These are phyloP conservation scores for Achroia grisella DNA, from an alignment of 1,140 invertebrate genomes.

Conservation along the genomic window DNA sequence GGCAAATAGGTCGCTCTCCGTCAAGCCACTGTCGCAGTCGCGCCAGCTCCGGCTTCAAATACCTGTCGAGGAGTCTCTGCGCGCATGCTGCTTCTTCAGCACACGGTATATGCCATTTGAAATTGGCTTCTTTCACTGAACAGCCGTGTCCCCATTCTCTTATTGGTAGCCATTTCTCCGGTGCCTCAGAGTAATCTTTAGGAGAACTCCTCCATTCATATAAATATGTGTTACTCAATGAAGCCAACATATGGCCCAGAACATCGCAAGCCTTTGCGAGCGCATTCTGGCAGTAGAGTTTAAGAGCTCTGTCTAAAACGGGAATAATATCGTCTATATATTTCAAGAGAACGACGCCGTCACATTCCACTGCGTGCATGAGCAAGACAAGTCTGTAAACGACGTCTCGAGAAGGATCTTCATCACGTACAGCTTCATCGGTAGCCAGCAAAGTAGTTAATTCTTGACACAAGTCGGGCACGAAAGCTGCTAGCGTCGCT, in stretches of 20 bases:
- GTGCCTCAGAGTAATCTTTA: slow-evolving; percentile 77
- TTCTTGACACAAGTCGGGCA: slow-evolving; percentile 81
- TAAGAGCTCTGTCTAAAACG: slow-evolving; percentile 78
- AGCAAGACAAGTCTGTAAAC: slow-evolving; percentile 86
- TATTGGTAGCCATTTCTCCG: slow-evolving; percentile 84
- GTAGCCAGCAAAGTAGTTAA: slow-evolving; percentile 66
- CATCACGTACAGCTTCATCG: slow-evolving; percentile 76
- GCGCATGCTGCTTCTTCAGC: slow-evolving; percentile 80
- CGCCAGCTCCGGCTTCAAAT: slow-evolving; percentile 70
- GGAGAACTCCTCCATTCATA: slow-evolving; percentile 78
- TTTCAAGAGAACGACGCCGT: slow-evolving; percentile 76
- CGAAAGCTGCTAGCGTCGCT: slow-evolving; percentile 80
- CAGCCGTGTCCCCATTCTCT: slow-evolving; percentile 88
- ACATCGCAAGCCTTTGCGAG: slow-evolving; percentile 73
- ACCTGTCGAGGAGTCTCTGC: slow-evolving; percentile 78
- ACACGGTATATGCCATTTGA: slow-evolving; percentile 86
- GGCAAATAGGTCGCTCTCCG: slow-evolving; percentile 38
- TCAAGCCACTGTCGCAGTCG: slow-evolving; percentile 42
- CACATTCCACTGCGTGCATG: slow-evolving; percentile 80
- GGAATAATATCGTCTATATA: slow-evolving; percentile 77
- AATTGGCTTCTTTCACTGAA: slow-evolving; percentile 77
- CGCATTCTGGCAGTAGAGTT: slow-evolving; percentile 78
- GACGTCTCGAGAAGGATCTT: slow-evolving; percentile 86
- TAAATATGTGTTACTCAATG: slow-evolving; percentile 70
- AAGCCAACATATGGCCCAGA: slow-evolving; percentile 46